Evolutionary conservation across 1,140 invertebrate genomes (phyloP).

Genomic region (Neodiprion pinetum): DNA sequence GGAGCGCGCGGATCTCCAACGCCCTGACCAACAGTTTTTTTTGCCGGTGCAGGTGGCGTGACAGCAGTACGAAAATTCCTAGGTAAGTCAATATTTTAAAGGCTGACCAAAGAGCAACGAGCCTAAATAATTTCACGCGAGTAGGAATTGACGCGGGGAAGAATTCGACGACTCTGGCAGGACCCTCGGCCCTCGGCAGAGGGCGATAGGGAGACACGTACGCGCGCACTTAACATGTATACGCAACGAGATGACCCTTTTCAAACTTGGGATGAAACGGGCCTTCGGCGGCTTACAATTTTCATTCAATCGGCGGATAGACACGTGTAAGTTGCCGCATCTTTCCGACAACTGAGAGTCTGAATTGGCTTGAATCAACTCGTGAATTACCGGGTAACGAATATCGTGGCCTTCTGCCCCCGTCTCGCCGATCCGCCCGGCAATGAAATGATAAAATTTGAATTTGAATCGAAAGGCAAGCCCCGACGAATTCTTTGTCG

Average conservation of each 20-base stretch:
- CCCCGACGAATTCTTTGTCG: constrained; percentile 26
- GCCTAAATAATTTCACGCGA: constrained; percentile 5
- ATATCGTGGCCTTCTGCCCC: not conserved
- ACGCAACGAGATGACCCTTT: not conserved
- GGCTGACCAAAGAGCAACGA: not conserved
- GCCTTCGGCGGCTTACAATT: not conserved
- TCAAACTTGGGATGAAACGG: constrained; percentile 2
- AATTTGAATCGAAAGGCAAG: constrained; percentile 28
- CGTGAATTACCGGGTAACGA: constrained; percentile 1
- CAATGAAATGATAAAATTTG: constrained; percentile 21
- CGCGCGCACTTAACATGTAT: not conserved
- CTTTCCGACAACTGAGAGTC: not conserved
- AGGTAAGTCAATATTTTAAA: constrained; percentile 5
- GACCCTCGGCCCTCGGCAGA: not conserved
- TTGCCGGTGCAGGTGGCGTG: not conserved
- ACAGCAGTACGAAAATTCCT: not conserved
- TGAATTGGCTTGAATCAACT: not conserved
- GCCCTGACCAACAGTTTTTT: not conserved
- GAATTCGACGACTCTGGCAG: not conserved
- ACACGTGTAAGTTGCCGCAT: not conserved
- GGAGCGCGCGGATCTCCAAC: not conserved
- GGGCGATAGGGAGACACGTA: not conserved
- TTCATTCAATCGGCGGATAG: not conserved
- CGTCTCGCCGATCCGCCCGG: not conserved
- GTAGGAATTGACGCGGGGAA: not conserved